These are phyloP conservation scores for Megalopta genalis DNA, from an alignment of 1,140 invertebrate genomes.

Conservation along the genomic window DNA sequence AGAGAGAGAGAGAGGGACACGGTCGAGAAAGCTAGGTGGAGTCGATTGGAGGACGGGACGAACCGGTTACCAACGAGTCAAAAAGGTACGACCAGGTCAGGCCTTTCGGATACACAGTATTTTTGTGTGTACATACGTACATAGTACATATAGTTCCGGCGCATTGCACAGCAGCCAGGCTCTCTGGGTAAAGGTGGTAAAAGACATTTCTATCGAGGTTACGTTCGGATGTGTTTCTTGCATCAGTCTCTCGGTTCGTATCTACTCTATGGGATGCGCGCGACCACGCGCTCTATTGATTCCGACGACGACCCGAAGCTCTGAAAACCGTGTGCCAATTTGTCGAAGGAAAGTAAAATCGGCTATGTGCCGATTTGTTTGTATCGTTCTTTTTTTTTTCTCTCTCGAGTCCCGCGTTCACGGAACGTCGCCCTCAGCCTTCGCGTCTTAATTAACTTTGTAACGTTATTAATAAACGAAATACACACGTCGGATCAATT, in stretches of 20 bases:
- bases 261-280: constrained; percentile 64
- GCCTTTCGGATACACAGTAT: constrained; percentile 53
- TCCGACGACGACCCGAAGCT: constrained; percentile 58
- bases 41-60: constrained; percentile 44
- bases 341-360: constrained; percentile 55
- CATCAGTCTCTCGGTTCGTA: constrained; percentile 48
- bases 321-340: constrained; percentile 59
- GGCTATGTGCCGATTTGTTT: constrained; percentile 19
- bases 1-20: too few species aligned
- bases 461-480: not conserved
- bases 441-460: not conserved
- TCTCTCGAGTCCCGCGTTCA: too few species aligned
- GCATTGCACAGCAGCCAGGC: constrained; percentile 21
- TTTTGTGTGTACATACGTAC: constrained; percentile 28
- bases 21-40: constrained; percentile 51
- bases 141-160: not conserved
- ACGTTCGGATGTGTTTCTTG: constrained; percentile 8
- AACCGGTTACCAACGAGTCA: constrained; percentile 62
- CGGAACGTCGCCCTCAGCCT: too few species aligned
- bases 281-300: constrained; percentile 65
- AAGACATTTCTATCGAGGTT: constrained; percentile 18
- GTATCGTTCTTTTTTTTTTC: constrained; percentile 1
- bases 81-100: constrained; percentile 61
- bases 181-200: constrained; percentile 16
- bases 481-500: too few species aligned